Evolutionary conservation across 2,113 vertebrate species (phyloP).

Genomic region (Fukomys damarensis): DNA sequence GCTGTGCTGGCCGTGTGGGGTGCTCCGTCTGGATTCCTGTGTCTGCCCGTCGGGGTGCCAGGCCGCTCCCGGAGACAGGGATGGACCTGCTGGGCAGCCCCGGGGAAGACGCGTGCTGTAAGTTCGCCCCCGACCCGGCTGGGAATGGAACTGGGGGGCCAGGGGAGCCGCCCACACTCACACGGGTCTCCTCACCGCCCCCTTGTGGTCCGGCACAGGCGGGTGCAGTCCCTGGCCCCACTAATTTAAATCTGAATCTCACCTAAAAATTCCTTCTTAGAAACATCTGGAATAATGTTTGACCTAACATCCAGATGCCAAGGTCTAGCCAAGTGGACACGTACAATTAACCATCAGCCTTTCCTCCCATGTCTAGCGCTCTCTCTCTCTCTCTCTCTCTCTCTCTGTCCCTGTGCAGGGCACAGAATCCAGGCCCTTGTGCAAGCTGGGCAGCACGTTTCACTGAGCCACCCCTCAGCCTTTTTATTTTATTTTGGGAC

Average conservation of each 20-base stretch:
- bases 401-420: no score
- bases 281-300: no score
- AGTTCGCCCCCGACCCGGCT: constrained; percentile 80
- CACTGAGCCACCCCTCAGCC: no score
- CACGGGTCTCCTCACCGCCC: not conserved
- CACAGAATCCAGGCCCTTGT: no score
- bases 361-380: no score
- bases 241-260: not conserved
- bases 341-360: no score
- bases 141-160: no score
- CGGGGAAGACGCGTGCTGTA: constrained; percentile 90
- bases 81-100: constrained; percentile 92
- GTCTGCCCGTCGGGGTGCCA: constrained; percentile 62
- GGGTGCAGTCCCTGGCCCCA: not conserved
- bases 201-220: not conserved
- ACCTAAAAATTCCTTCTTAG: not conserved
- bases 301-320: no score
- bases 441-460: no score
- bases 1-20: rapidly evolving
- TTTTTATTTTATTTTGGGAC: no score
- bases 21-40: not conserved
- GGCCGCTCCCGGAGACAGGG: constrained; percentile 93
- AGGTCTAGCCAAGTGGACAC: no score
- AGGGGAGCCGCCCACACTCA: not conserved
- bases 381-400: no score